Evolutionary conservation across 2,113 vertebrate species (phyloP).

Genomic region (Holacanthus passer): DNA sequence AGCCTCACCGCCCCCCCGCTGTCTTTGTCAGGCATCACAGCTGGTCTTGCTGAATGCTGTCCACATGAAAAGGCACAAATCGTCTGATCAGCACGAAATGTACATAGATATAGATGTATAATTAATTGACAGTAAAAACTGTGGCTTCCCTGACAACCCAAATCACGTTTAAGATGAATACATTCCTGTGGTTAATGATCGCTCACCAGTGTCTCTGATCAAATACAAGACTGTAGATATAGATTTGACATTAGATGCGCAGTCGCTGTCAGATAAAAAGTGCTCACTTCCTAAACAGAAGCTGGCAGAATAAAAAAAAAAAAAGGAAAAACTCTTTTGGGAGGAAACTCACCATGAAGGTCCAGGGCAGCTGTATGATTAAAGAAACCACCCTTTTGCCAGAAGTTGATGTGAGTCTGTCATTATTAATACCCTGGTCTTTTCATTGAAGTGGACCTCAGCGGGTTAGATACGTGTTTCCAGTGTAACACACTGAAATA

Average conservation of each 20-base stretch:
- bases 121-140: slow-evolving; percentile 30
- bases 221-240: slow-evolving; percentile 25
- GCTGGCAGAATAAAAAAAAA: slow-evolving; percentile 6
- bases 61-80: slow-evolving; percentile 24
- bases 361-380: slow-evolving; percentile 24
- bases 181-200: slow-evolving; percentile 25
- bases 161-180: slow-evolving; percentile 21
- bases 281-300: slow-evolving; percentile 8
- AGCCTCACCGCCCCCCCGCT: slow-evolving; percentile 35
- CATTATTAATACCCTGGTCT: slow-evolving; percentile 10
- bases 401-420: slow-evolving; percentile 5
- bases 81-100: slow-evolving; percentile 5
- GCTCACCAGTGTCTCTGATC: slow-evolving; percentile 32
- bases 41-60: background rate
- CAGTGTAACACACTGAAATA: slow-evolving; percentile 12
- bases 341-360: background rate
- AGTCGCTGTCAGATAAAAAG: slow-evolving; percentile 9
- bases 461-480: background rate
- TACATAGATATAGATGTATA: slow-evolving; percentile 10
- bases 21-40: slow-evolving; percentile 16
- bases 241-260: slow-evolving; percentile 17
- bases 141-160: slow-evolving; percentile 41
- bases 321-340: slow-evolving; percentile 23
- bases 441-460: slow-evolving; percentile 20
- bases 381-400: slow-evolving; percentile 16